These are phyloP conservation scores for Eumacrocentrus americanus DNA, from an alignment of 2,888 invertebrate genomes.

Conservation along the genomic window DNA sequence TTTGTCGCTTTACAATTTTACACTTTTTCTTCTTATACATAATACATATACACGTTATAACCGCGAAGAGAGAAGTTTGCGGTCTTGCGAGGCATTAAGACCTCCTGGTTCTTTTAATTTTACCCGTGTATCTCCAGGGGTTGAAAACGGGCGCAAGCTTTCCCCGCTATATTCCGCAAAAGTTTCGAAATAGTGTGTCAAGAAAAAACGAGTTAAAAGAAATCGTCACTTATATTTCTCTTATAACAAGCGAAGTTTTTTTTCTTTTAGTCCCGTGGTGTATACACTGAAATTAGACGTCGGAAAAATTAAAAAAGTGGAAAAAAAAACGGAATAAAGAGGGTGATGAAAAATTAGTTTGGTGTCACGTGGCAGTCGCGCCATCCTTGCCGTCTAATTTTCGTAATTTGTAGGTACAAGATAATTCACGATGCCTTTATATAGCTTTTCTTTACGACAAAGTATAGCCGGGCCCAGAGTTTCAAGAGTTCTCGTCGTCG, in stretches of 20 bases:
- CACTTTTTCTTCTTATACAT: background rate
- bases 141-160: too few species aligned
- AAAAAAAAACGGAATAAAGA: too few species aligned
- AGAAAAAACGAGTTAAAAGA: too few species aligned
- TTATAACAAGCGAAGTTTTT: too few species aligned
- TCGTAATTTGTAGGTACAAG: constrained; percentile 17
- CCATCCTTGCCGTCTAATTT: constrained; percentile 16
- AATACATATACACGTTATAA: background rate
- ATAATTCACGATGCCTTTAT: constrained; percentile 19
- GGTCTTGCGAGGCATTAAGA: background rate
- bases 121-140: background rate
- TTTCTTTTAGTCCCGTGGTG: too few species aligned
- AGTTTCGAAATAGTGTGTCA: too few species aligned
- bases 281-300: too few species aligned
- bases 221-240: too few species aligned
- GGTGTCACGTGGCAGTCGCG: background rate
- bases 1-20: constrained; percentile 2
- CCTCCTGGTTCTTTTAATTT: constrained; percentile 8
- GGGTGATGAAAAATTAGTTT: background rate
- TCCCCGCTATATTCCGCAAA: too few species aligned
- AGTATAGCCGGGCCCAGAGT: constrained; percentile 1
- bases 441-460: background rate
- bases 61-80: constrained; percentile 7
- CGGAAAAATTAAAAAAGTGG: too few species aligned
- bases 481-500: background rate